Percentiles rank a stretch among this genome's conserved stretches.
These are phyloP conservation scores for Leucophora obtusa DNA, from an alignment of 2,888 invertebrate genomes.

Conservation along the genomic window DNA sequence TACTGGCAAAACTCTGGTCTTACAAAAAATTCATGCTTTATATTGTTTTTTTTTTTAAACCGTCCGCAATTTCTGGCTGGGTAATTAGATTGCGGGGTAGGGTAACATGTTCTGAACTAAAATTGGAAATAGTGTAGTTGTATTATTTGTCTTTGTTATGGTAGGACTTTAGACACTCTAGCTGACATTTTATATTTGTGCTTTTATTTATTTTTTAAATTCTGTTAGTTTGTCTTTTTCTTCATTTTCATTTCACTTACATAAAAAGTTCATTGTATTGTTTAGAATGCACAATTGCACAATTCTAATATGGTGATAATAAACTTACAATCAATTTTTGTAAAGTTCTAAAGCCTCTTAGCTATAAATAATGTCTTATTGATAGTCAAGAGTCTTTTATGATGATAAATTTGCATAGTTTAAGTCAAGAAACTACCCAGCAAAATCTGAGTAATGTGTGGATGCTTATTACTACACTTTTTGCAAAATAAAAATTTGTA, in stretches of 20 bases:
- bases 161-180: not conserved
- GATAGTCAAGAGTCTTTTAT: conserved; percentile 1
- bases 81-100: too few relatives aligned
- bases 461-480: too few relatives aligned
- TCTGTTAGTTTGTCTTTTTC: not conserved
- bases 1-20: too few relatives aligned
- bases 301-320: conserved; percentile 44
- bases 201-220: not conserved
- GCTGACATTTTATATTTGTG: not conserved
- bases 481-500: too few relatives aligned
- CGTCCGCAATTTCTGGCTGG: too few relatives aligned
- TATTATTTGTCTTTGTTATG: not conserved
- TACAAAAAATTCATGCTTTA: too few relatives aligned
- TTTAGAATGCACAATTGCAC: conserved; percentile 55
- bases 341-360: not conserved
- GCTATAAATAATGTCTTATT: not conserved
- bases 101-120: too few relatives aligned
- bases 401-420: too few relatives aligned
- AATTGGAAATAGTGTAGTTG: not conserved
- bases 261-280: conserved; percentile 60
- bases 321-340: conserved; percentile 13
- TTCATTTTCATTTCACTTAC: not conserved
- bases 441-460: too few relatives aligned
- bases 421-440: too few relatives aligned
- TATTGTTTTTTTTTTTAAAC: too few relatives aligned